Evolutionary conservation across 2,888 invertebrate genomes (phyloP).

Genomic region (Dryobotodes eremita): DNA sequence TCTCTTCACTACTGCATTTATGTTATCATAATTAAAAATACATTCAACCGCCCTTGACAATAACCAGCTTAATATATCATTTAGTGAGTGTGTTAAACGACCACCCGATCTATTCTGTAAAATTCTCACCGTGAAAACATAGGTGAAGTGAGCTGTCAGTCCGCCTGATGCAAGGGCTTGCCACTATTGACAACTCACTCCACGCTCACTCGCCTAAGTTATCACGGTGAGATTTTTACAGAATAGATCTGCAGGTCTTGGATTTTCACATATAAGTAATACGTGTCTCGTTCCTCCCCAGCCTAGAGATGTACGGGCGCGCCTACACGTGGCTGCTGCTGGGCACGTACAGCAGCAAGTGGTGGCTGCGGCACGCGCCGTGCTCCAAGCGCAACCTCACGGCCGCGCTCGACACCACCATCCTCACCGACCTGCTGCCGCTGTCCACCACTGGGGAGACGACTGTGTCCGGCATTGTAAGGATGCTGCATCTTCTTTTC

Average conservation of each 20-base stretch:
- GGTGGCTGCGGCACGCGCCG: slow-evolving; percentile 92
- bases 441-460: slow-evolving; percentile 96
- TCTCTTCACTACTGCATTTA: background rate
- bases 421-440: slow-evolving; percentile 96
- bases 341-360: slow-evolving; percentile 96
- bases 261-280: no score
- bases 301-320: slow-evolving; percentile 96
- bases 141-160: no score
- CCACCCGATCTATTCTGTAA: no score
- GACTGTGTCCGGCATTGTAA: slow-evolving; percentile 97
- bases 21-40: no score
- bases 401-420: slow-evolving; percentile 96
- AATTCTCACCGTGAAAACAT: no score
- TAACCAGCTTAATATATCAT: background rate
- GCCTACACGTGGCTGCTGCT: slow-evolving; percentile 99
- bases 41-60: background rate
- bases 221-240: no score
- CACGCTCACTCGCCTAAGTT: no score
- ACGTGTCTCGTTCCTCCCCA: slow-evolving; percentile 71
- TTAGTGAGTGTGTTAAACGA: background rate
- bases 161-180: no score
- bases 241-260: no score
- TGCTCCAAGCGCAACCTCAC: slow-evolving; percentile 94
- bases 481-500: slow-evolving; percentile 69
- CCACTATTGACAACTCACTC: no score